Conservation (phyloP, 1,140 invertebrate species). For the Drosophila melanica region DNA sequence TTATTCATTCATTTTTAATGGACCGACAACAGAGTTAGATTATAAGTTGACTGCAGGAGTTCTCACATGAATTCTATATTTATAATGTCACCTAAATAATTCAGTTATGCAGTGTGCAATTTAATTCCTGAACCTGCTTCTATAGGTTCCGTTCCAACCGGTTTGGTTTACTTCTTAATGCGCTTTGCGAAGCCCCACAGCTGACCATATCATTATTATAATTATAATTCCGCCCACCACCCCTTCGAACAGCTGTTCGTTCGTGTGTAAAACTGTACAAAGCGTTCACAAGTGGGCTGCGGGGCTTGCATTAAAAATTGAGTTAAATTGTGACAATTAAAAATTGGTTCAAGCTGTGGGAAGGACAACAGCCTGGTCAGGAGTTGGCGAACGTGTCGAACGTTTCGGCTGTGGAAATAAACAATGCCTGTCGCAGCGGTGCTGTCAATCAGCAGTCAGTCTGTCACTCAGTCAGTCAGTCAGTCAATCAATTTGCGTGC, state of each 20-base stretch:
- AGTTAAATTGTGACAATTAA: conserved; percentile 43
- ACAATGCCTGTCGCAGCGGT: neutral
- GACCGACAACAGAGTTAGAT: neutral
- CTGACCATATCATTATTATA: conserved; percentile 13
- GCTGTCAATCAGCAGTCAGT: conserved; percentile 31
- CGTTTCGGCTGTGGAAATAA: neutral
- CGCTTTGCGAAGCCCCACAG: conserved; percentile 30
- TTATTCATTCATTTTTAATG: neutral
- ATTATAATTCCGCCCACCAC: neutral
- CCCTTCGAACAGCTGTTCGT: conserved; percentile 28
- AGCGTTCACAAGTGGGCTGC: neutral
- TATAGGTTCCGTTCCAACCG: neutral
- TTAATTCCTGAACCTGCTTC: neutral
- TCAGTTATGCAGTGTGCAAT: conserved; percentile 23
- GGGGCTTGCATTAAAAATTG: conserved; percentile 40
- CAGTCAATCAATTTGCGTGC: conserved; percentile 46
- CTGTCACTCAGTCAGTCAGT: conserved; percentile 24
- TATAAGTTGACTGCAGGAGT: neutral
- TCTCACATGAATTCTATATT: conserved; percentile 11
- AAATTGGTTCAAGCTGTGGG: conserved; percentile 23
- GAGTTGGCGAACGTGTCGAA: neutral
- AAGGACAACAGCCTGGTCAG: conserved; percentile 27
- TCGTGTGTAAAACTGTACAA: conserved; percentile 13
- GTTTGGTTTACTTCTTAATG: neutral
- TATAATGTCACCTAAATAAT: conserved; percentile 10